Base-by-base conservation (phyloP, 2,888 invertebrate genomes). In the Exephanes ischioxanthus region DNA sequence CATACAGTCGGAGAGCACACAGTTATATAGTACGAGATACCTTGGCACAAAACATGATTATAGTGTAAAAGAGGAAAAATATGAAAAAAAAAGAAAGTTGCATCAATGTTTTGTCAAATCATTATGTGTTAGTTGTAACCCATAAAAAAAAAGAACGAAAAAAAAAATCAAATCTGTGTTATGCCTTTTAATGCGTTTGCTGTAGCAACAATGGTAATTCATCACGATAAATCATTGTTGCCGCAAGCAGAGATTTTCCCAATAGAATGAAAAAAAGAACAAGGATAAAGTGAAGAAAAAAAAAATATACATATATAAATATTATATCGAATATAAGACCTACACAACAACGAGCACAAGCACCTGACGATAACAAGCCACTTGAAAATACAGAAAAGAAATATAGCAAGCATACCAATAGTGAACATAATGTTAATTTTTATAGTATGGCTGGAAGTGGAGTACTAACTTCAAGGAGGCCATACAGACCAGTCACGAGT, bases 401-500 rank as follows among this genome's bases (percentile, higher is more conserved):
- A 82, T 67, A 30, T 70, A 26, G 66, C 66, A 84, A 84, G 87
- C 41, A 76, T 78, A 84, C 41, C 73, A 87, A 91, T 90, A 91
- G 90, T 92, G 90, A 92, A 92, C 86, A 88, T 92, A 88, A 91
- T 94, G 94, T 93, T 93, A 94, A 94, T 94, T 94, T 94, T 94
- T 95, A 93, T 95, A 97, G 97, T 97, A 96, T 96, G 97, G 97
- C 96, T 98, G 98, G 98, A 97, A 97, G 96, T 97, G 97, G 97
- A 98, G 98, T 97, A 96, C 97, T 95, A 97, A 98, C 97, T 98
- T 98, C 98, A 97, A 97, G 97, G 97, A 98, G 96, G 98, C 98
- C 96, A 97, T 98, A 95, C 94, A 93, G 92, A 97, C 97, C 96
- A 96, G 96, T 95, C 96, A 96, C 95, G 97, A 97, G 97, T 97